Base-by-base conservation (phyloP, 2,888 invertebrate genomes). In the Spilosoma lubricipeda region DNA sequence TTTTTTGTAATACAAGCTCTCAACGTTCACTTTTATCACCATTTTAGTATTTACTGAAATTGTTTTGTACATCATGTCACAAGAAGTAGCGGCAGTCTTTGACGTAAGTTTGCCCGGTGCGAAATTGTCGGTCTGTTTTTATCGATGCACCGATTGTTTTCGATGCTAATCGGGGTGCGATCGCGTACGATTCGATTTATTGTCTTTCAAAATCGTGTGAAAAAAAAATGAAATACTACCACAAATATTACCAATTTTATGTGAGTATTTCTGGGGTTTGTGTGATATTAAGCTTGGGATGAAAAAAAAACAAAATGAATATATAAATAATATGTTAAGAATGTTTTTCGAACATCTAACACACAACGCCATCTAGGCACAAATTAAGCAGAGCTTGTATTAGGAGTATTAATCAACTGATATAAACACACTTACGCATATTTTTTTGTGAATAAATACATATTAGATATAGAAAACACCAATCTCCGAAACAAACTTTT, bases 61-160 rank as follows among this genome's bases (percentile, higher is more conserved):
- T 84, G 85, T 87, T 83, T 84, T 87, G 85, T 86, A 88, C 88
- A 82, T 77, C 68, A 75, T 84, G 73, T 78, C 77, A 83, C 76
- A 87, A 89, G 85, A 87, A 87, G 78, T 73, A 83, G 73, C 85
- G 85, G 85, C 80, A 39, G 74, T 75, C 84, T 88, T 89, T 89
- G 88, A 82, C 74, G 76, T 66, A 66, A 77, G 79, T 76, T 77
- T 71, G 74, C 67, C 65, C 80, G 71, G 83, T 76, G 85, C 86
- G 84, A 88, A 87, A 86, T 88, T 88, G 89, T 82, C 82, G 80
- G 76, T 77, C 70, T 78, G 75, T 89, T 90, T 90, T 89, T 90
- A 86, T 85, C 80, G 77, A 82, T 80, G 80, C 77, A 80, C 82
- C 89, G 85, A 89, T 88, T 88, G 89, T 88, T 88, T 88, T 82